Conservation (phyloP, 2,113 vertebrate species). For the Saguinus imperator region DNA sequence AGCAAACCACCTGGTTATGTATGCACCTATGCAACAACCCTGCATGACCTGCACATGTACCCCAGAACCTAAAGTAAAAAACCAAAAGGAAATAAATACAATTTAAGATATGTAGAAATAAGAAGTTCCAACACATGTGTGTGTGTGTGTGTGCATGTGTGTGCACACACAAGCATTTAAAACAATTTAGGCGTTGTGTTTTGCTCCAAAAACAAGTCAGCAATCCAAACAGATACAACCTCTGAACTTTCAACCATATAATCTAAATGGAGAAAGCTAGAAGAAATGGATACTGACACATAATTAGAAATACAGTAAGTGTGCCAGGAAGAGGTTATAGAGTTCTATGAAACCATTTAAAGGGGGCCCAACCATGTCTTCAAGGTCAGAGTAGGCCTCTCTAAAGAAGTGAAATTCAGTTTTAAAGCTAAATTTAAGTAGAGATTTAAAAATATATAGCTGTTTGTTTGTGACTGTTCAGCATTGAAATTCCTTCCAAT, state of each 20-base stretch:
- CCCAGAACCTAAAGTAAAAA: no score
- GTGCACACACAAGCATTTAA: neutral
- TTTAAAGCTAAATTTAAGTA: neutral
- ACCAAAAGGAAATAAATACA: neutral
- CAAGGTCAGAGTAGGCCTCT: neutral
- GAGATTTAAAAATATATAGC: neutral
- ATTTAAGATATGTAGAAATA: constrained; percentile 19
- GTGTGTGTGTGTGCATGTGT: no score
- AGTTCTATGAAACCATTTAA: neutral
- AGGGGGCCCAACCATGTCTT: neutral
- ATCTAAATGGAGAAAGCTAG: neutral
- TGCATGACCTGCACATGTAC: no score
- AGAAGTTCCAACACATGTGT: neutral
- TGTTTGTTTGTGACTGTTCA: neutral
- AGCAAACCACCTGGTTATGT: no score
- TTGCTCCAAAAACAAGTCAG: constrained; percentile 6
- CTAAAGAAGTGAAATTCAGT: constrained; percentile 10
- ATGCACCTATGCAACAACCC: no score
- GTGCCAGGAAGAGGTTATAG: neutral
- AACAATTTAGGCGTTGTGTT: neutral
- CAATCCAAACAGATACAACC: neutral
- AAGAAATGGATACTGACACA: neutral
- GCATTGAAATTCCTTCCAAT: neutral
- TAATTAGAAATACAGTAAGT: neutral
- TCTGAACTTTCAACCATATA: neutral